Base-by-base conservation (phyloP, 2,113 vertebrate species). In the Plestiodon gilberti region DNA sequence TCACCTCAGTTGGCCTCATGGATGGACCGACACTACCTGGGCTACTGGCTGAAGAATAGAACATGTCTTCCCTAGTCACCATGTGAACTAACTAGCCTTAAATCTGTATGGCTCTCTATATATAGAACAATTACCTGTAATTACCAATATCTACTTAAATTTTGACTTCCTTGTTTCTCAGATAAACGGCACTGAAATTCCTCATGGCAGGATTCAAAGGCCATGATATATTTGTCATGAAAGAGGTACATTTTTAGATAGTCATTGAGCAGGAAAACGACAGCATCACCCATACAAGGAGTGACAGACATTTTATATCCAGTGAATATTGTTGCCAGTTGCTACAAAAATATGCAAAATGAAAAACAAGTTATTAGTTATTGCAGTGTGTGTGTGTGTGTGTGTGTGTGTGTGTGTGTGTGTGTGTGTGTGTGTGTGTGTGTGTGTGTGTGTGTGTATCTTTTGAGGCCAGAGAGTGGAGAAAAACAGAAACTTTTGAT, bases 281-380 rank as follows among this genome's bases (percentile, higher is more conserved):
- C 57, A 52, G 28, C 77, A 86, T 95, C 92, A 92, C 81, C 85
- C 61, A 76, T 90, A 93, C 75, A 88, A 90, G 87, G 95, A 91
- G 70, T 91, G 86, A 90, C 89, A 88, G 89, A 81, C 87, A 62
- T 91, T 76, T 84, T 55, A 25, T 77, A 77, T 40, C 91, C 90
- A 91, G 87, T 91, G 85, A 83, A 82, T 89, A 84, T 86, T 88
- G 85, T 90, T 90, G 90, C 87, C 84, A 83, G 82, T 93, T 91
- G 43, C 92, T 57, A 77, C 75, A 23, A 20, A n/a, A 94, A 95
- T 92, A 92, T 86, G 61, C 81, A 94, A 95, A 96, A 96, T 96
- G 94, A 97, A 93, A 97, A 97, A 95, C 96, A 97, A 95, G 96
- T 96, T 92, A 94, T 93, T 93, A 95, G 96, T 96, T 92, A 94